Evolutionary conservation across 2,888 invertebrate species (phyloP), one percentile per base, ranked within the genome.

Genomic region (Antheraea yamamai): DNA sequence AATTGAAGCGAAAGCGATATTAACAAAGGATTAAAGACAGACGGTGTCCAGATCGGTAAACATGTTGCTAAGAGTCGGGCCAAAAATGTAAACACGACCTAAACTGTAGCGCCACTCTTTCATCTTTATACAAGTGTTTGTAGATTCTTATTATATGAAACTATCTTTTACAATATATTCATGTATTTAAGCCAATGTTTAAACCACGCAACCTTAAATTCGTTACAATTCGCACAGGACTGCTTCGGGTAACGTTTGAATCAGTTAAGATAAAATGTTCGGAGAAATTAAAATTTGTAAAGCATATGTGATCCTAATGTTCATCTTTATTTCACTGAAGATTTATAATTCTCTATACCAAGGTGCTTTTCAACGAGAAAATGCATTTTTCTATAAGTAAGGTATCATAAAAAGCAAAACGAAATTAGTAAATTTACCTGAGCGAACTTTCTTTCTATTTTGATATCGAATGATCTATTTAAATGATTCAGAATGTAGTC

Each of bases 21-120:
- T 87, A 87, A 89, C 87, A 89, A 89, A 87, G 84, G 83, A 86
- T 84, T 85, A 84, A 81, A 74, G 88, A 88, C 83, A 85, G 90
- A 90, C 86, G 88, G 85, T 89, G 87, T 87, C 88, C 90, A 90
- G 90, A 89, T 81, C 87, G 87, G 84, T 91, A 91, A 91, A 91
- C 91, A 91, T 87, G 87, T 85, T 84, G 86, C 85, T 85, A 87
- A 85, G 84, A 84, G 84, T 81, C 79, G 78, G 80, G 80, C 80
- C 80, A 72, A 75, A 75, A 85, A 84, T 78, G 86, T 91, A 91
- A 91, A 92, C 91, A 91, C 51, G 75, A 76, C 78, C 75, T 78
- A 78, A 80, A 66, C 64, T 79, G 81, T 84, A 86, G 87, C 87
- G 87, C 87, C 87, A 85, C 83, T n/a, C 70, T 70, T 70, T 70